Base-by-base conservation (phyloP, 2,888 invertebrate genomes). In the Pammene fasciana region DNA sequence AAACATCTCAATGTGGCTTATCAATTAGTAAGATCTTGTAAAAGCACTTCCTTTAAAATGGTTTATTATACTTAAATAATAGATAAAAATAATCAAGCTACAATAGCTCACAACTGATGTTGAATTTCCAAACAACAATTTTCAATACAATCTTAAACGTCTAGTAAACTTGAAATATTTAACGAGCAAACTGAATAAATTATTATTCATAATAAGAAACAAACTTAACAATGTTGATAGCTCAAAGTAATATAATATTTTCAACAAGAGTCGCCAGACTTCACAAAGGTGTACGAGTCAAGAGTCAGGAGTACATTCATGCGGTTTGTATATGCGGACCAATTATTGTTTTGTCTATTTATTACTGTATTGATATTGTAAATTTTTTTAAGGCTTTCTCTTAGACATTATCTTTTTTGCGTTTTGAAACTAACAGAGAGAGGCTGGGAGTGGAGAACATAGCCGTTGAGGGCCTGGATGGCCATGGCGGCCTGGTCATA, bases 151-250 rank as follows among this genome's bases (percentile, higher is more conserved):
- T 89, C 91, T 90, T 92, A 90, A 87, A 90, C 80, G 86, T 87
- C 90, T 92, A 92, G 88, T 92, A 92, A 92, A 92, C 91, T 92
- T 92, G 92, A 91, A 92, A 92, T 83, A 90, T 92, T 92, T 90
- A 92, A 92, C 92, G 90, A 92, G 91, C 92, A 89, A 92, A 92
- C 90, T 88, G 91, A 92, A 92, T 92, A 92, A 92, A 92, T 92
- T 90, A 92, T 92, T 92, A 92, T 90, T 88, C 90, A 87, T 89
- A 92, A 86, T 85, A 86, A 85, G 84, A 86, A 92, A 91, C 92
- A 92, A 92, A 92, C 92, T 92, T 92, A 92, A 92, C 92, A 92
- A 92, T 91, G 89, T 89, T 80, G 87, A 91, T 89, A 92, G 92
- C 91, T 91, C 91, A 92, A 92, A 91, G 86, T 87, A 92, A 92